A percentile compares a stretch with the other conserved stretches of the same genome.
Evolutionary conservation across 2,797 vertebrate genomes (phyloP).

Genomic region (Coregonus sp.): DNA sequence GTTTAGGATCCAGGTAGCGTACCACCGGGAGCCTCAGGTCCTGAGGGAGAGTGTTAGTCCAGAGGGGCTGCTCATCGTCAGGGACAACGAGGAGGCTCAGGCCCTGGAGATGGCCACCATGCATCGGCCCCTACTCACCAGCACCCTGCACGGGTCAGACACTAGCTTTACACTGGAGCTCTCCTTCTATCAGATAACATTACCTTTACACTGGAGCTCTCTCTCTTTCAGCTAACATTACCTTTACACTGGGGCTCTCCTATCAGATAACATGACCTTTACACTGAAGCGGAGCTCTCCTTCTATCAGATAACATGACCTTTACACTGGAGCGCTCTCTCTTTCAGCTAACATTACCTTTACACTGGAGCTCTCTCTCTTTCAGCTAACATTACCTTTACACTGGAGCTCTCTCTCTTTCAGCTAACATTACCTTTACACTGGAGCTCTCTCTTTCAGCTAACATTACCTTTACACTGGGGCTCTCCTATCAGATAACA

Average conservation of each 20-base stretch:
- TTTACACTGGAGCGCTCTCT: too few species aligned
- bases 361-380: too few species aligned
- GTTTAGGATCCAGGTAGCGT: constrained; percentile 91
- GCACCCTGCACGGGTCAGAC: constrained; percentile 89
- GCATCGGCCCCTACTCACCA: constrained; percentile 87
- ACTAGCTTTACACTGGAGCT: neutral
- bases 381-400: neutral
- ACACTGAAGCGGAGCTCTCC: neutral
- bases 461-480: too few species aligned
- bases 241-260: too few species aligned
- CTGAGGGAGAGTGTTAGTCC: constrained; percentile 83
- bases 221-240: too few species aligned
- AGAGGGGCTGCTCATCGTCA: constrained; percentile 84
- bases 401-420: neutral
- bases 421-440: neutral
- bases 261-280: neutral
- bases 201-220: neutral
- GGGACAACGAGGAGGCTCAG: constrained; percentile 87
- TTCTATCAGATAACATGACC: neutral
- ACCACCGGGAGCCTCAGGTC: constrained; percentile 90
- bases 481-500: too few species aligned
- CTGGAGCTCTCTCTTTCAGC: too few species aligned
- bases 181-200: neutral
- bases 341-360: too few species aligned
- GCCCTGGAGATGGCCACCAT: constrained; percentile 83